Conservation (phyloP, 2,888 invertebrate species). For the Perithous albicinctus region DNA sequence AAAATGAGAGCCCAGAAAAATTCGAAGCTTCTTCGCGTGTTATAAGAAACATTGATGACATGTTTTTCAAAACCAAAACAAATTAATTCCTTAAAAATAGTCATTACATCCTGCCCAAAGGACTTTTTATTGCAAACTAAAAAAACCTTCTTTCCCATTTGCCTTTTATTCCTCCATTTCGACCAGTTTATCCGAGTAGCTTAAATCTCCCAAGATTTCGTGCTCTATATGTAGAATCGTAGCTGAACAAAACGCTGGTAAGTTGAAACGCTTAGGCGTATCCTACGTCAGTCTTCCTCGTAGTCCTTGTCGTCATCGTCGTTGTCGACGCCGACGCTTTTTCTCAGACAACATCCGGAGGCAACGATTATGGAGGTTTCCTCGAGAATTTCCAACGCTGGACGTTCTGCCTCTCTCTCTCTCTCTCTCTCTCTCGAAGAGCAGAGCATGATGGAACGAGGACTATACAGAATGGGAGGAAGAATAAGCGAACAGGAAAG, state of each 20-base stretch:
- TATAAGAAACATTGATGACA: too few relatives aligned
- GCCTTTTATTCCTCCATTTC: not conserved
- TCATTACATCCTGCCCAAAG: too few relatives aligned
- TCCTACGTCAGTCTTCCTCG: not conserved
- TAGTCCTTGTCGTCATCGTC: not conserved
- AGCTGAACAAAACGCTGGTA: not conserved
- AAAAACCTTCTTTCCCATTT: not conserved
- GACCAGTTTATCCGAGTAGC: not conserved
- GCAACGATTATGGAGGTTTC: slow-evolving; percentile 30
- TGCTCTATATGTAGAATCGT: not conserved
- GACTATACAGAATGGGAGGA: slow-evolving; percentile 1
- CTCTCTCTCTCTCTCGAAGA: not conserved
- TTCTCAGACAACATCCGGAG: not conserved
- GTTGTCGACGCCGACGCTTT: slow-evolving; percentile 3
- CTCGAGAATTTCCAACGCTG: slow-evolving; percentile 10
- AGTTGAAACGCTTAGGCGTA: not conserved
- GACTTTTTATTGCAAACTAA: too few relatives aligned
- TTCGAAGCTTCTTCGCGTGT: too few relatives aligned
- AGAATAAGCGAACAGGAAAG: slow-evolving; percentile 28
- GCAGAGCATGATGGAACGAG: slow-evolving; percentile 8
- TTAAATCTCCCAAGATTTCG: not conserved
- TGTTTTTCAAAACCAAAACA: too few relatives aligned
- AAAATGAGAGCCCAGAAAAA: too few relatives aligned
- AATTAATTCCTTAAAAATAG: too few relatives aligned
- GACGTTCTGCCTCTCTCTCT: slow-evolving; percentile 13